Base-by-base conservation (phyloP, 2,113 vertebrate species). In the Leiothrix lutea region DNA sequence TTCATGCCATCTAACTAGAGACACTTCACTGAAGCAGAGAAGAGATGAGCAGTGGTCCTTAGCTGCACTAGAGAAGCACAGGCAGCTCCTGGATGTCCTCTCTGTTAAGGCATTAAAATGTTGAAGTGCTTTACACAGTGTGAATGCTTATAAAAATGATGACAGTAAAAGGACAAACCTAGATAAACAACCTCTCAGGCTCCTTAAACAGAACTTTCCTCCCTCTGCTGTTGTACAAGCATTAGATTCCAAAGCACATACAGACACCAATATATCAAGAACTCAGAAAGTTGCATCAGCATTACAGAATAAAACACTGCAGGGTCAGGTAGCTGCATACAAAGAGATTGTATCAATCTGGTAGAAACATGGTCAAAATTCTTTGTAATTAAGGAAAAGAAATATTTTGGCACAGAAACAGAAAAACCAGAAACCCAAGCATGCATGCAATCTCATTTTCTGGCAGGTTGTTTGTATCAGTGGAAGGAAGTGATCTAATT, bases 401-500 rank as follows among this genome's bases (percentile, higher is more conserved):
- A 86, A 33, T 33, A 54, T 70, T 94, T 92, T 93, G 82, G 54
- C 79, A 58, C 38, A 95, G 79, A 86, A 90, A 61, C 14, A 85
- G 33, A 54, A 94, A 79, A 80, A 31, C 11, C 53, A 80, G 92
- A 77, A 94, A 94, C 54, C 16, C 42, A 90, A 88, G 87, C 26
- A 48, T 38, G 47, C 56, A 18, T 70, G 44, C 71, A 83, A 58
- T 66, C 47, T 93, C 57, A 53, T 88, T 91, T 92, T 95, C 64
- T 93, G 86, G 7, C 62, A 87, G 87, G 58, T 71, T 86, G 25
- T 89, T 94, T 0, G 0, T 88, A 84, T 86, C 88, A 83, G 53
- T 75, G 56, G 62, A 95, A 93, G 54, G 87, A 96, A 95, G 80
- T 92, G 45, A 92, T 97, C 58, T 83, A 77, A 95, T 90, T 96